A percentile compares a stretch with the other conserved stretches of the same genome.
These are phyloP conservation scores for Microctonus brassicae DNA, from an alignment of 2,888 invertebrate species.

Conservation along the genomic window DNA sequence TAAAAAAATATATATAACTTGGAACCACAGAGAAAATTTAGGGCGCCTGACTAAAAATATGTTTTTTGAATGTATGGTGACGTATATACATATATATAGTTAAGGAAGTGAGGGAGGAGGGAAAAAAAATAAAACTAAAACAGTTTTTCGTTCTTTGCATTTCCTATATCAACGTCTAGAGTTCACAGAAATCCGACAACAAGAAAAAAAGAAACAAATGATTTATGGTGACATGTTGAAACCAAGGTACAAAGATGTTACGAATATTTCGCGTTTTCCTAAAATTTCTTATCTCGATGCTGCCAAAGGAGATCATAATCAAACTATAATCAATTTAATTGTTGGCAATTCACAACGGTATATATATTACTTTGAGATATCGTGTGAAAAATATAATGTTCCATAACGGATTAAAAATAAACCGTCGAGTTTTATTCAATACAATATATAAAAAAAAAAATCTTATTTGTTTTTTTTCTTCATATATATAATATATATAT, in stretches of 20 bases:
- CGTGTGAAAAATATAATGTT: not conserved
- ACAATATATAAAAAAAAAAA: not conserved
- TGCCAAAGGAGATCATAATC: constrained; percentile 22
- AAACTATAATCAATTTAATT: constrained; percentile 12
- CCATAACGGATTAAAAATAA: constrained; percentile 32
- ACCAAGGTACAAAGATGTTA: constrained; percentile 24
- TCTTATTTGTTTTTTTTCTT: constrained; percentile 24
- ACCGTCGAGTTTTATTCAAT: constrained; percentile 19
- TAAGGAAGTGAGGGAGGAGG: constrained; percentile 23
- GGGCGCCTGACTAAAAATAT: constrained; percentile 22
- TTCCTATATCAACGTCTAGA: constrained; percentile 8
- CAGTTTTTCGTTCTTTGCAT: constrained; percentile 9
- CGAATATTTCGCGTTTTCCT: constrained; percentile 18
- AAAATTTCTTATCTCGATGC: not conserved
- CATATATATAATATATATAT: no score
- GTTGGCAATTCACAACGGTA: constrained; percentile 27
- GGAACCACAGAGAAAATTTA: not conserved
- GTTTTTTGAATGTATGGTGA: not conserved
- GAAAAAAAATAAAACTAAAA: constrained; percentile 26
- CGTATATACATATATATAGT: not conserved
- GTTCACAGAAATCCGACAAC: not conserved
- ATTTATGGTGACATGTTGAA: constrained; percentile 27
- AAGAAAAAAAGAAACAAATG: constrained; percentile 13
- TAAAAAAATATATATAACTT: not conserved
- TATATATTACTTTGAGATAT: not conserved